Base-by-base conservation (phyloP, 1,140 invertebrate species). In the Pseudomyrmex flavicornis region DNA sequence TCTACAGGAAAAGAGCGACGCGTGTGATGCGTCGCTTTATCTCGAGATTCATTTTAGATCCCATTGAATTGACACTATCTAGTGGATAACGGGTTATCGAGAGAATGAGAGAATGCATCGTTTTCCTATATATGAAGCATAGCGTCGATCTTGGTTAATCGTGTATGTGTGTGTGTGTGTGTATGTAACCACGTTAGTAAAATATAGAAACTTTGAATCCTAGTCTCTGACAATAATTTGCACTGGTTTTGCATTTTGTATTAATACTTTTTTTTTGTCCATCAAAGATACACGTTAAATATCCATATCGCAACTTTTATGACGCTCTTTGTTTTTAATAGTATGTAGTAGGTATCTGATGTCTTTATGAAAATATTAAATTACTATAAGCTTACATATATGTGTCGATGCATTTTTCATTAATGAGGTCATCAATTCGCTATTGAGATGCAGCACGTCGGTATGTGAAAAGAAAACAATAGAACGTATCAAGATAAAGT, bases 131-230 rank as follows among this genome's bases (percentile, higher is more conserved):
- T 80, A 70, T 70, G 15, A 79, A 50, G n/a, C 10, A 52, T 52
- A 65, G 9, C 26, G n/a, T 50, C n/a, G n/a, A 12, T 65, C 5
- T 35, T 35, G 35, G 35, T 35, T 68, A 68, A 46, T 77, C 62
- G 50, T 22, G 50, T 35, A 3, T 54, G 63, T n/a, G 4, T 15
- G 15, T 15, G 54, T 15, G 58, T 17, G n/a, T 59, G n/a, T 9
- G 59, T 26, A 50, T 46, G 46, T 52, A 84, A 80, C 48, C 85
- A 76, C 74, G 70, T 82, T 82, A 59, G 44, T 82, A 87, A 88
- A 88, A 87, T 86, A 75, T 87, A 87, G 85, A 84, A 79, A 87
- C 62, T 73, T 54, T 77, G 20, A 73, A 15, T 84, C 13, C 20
- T 58, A 48, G 70, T 73, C 17, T 17, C 73, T 61, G 66, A 82